Evolutionary conservation across 1,140 invertebrate genomes (phyloP), one percentile per base, ranked within the genome.

Genomic region (Bombus consobrinus): DNA sequence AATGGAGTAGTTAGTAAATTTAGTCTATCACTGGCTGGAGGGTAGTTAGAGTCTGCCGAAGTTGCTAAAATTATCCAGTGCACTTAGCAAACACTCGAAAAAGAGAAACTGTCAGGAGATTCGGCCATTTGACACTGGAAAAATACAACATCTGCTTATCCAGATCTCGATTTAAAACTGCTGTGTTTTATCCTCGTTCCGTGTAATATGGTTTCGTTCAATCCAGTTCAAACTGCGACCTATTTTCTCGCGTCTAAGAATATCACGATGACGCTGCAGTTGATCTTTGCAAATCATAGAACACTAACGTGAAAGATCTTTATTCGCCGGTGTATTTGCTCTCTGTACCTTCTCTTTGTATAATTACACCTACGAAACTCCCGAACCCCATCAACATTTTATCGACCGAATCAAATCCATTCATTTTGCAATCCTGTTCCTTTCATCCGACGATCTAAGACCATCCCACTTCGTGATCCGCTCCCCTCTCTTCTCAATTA

Each of bases 161-260:
- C 39, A 3, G 39, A 53, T 62, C 57, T 39, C 34, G 75, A 77
- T 77, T 37, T 62, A 15, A 59, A 41, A 39, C 57, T 18, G 28
- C 28, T n/a, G 3, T 22, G 57, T 62, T n/a, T n/a, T 25, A n/a
- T 37, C 75, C 28, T 62, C 37, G 75, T 77, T 39, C 25, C 57
- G 57, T 12, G 47, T 57, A 62, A 62, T 34, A 13, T 57, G 25
- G 47, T 77, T 77, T 77, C 57, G 10, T 77, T 62, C 57, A 1
- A 41, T 77, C 28, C 57, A 77, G 57, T 77, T 77, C 57, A 62
- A 77, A 77, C 57, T 62, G 75, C 75, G 75, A 62, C 75, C 75
- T 77, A 62, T 62, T 62, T 77, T 37, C 75, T 62, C n/a, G 32
- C 10, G 28, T 77, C 57, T 62, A 77, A 62, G 13, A 77, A 77